These are phyloP conservation scores for Plagiodera versicolora DNA, from an alignment of 2,888 invertebrate genomes.

Conservation along the genomic window DNA sequence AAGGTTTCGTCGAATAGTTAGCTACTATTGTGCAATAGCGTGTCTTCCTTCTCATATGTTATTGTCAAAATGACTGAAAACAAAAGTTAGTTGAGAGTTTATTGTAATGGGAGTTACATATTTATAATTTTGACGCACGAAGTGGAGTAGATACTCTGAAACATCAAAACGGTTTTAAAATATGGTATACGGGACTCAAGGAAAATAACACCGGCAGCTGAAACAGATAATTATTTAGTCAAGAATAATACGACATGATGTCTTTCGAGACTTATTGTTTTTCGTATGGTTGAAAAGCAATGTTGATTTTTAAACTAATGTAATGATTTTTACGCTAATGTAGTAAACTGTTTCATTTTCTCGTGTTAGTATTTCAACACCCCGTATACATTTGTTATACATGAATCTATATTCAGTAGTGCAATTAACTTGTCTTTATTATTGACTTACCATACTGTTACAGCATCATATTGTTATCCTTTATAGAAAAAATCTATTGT, in stretches of 20 bases:
- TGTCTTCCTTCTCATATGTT: slow-evolving; percentile 51
- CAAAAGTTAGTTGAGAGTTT: slow-evolving; percentile 36
- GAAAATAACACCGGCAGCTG: not conserved
- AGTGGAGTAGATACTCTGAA: slow-evolving; percentile 29
- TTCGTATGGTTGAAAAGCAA: no score
- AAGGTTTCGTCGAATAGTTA: slow-evolving; percentile 54
- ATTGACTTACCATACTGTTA: slow-evolving; percentile 12
- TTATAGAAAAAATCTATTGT: not conserved
- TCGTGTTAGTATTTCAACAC: not conserved
- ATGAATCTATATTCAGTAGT: slow-evolving; percentile 22
- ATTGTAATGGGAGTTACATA: slow-evolving; percentile 16
- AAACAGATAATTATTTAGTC: not conserved
- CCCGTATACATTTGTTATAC: slow-evolving; percentile 15
- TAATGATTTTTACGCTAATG: no score
- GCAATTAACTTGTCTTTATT: slow-evolving; percentile 18
- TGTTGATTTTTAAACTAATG: no score
- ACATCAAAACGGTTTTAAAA: not conserved
- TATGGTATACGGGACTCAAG: not conserved
- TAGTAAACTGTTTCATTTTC: not conserved
- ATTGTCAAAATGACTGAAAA: slow-evolving; percentile 44
- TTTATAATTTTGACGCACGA: slow-evolving; percentile 28
- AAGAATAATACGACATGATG: no score
- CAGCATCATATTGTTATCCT: slow-evolving; percentile 8
- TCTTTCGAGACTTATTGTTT: no score
- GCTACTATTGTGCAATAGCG: slow-evolving; percentile 52